Conservation (phyloP, 2,797 vertebrate genomes). For the Myotis vivesi region DNA sequence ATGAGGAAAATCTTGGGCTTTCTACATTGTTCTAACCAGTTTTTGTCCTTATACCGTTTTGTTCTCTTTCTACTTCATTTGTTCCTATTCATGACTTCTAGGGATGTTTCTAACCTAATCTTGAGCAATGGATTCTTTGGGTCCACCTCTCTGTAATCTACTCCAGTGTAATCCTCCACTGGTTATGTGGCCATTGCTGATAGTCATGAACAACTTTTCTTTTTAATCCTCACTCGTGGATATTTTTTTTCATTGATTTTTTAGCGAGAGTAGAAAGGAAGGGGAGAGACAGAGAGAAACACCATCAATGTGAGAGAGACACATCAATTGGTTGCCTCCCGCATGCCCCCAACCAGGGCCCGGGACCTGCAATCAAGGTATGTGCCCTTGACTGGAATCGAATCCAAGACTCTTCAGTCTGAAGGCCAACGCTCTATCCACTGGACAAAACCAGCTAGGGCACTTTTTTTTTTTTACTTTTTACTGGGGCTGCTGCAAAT, state of each 20-base stretch:
- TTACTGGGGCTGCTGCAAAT: not conserved
- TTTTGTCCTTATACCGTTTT: not conserved
- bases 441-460: too few relatives aligned
- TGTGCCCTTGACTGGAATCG: too few relatives aligned
- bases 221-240: too few relatives aligned
- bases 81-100: not conserved
- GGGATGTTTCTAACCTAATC: not conserved
- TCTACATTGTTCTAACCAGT: not conserved
- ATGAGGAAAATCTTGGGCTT: not conserved
- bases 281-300: too few relatives aligned
- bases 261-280: too few relatives aligned
- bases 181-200: not conserved
- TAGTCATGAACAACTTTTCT: not conserved
- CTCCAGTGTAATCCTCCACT: not conserved
- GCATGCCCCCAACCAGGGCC: too few relatives aligned
- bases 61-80: not conserved
- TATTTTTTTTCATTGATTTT: too few relatives aligned
- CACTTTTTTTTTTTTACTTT: not conserved
- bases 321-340: too few relatives aligned
- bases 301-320: too few relatives aligned
- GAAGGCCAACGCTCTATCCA: too few relatives aligned
- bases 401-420: too few relatives aligned
- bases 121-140: not conserved
- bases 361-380: too few relatives aligned
- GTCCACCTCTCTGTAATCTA: not conserved